Evolutionary conservation across 2,888 invertebrate species (phyloP), one percentile per base, ranked within the genome.

Genomic region (Pyrochroa serraticornis): DNA sequence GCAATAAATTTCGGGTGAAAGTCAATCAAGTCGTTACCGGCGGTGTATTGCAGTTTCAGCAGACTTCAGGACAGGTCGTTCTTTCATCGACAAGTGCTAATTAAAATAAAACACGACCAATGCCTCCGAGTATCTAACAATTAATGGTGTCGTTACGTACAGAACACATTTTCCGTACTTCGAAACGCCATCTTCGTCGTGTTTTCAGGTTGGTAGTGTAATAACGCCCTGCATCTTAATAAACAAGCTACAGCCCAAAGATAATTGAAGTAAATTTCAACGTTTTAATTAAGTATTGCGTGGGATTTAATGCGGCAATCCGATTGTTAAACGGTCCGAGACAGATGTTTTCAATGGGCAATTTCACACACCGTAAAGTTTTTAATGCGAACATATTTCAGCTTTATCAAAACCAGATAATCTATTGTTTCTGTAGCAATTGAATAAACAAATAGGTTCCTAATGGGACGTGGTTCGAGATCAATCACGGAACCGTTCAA

Each of bases 201-300:
- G 22, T 22, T 22, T 22, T 22, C 22, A 22, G 22, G 22, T 22
- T 22, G 22, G 22, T 22, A 22, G 22, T 22, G 22, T 22, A 22
- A 22, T 22, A 22, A 22, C 22, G 22, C 22, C 22, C 22, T 22
- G 3, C 22, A 22, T 22, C 22, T 22, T 22, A 22, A 22, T 35
- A 10, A 10, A 35, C 10, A 35, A 35, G 35, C 35, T 30, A 9
- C 35, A 45, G 37, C 36, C 48, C n/a, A 22, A 10, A 37, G 37
- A 37, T 37, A 49, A 49, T 49, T 41, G 38, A 22, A 49, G 31
- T 8, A 37, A 56, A 63, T 60, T 56, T 48, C 50, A 43, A 52
- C 58, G 58, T 60, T 63, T 63, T 63, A 63, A 63, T 63, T 63
- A 58, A 54, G 53, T 49, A 49, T 48, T 54, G 58, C 60, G 60